A percentile compares a stretch with the other conserved stretches of the same genome.
Conservation (phyloP, 2,113 vertebrate species). For the Laterallus jamaicensis region DNA sequence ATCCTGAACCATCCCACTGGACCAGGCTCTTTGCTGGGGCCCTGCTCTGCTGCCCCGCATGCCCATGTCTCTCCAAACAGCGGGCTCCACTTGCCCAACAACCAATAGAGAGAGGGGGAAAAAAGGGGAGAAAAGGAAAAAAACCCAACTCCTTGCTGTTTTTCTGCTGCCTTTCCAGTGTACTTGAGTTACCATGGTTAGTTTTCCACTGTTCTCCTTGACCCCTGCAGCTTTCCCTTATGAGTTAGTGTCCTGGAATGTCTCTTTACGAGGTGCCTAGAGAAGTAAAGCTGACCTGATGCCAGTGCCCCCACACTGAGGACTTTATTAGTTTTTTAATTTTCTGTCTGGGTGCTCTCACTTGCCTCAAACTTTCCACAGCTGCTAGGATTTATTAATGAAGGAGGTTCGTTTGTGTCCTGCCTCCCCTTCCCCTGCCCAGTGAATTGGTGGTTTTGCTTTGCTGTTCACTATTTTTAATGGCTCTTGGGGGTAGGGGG, state of each 20-base stretch:
- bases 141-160: neutral
- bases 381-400: slow-evolving; percentile 74
- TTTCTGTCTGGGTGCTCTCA: slow-evolving; percentile 82
- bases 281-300: slow-evolving; percentile 78
- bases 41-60: neutral
- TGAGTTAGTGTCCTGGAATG: slow-evolving; percentile 83
- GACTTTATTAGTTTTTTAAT: slow-evolving; percentile 85
- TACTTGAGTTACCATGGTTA: slow-evolving; percentile 73
- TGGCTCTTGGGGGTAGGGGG: neutral
- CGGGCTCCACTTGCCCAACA: neutral
- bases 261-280: slow-evolving; percentile 82
- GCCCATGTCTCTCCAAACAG: neutral
- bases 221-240: slow-evolving; percentile 79
- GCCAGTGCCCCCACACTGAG: slow-evolving; percentile 82
- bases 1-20: neutral
- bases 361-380: slow-evolving; percentile 82
- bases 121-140: neutral
- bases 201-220: slow-evolving; percentile 66
- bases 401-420: slow-evolving; percentile 44
- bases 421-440: neutral
- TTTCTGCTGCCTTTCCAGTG: slow-evolving; percentile 37
- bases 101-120: neutral
- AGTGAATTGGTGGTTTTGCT: neutral
- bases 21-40: neutral
- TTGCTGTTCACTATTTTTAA: neutral